Percentiles rank a stretch among this genome's conserved stretches.
Evolutionary conservation across 2,888 invertebrate genomes (phyloP).

Genomic region (Leucozona laternaria): DNA sequence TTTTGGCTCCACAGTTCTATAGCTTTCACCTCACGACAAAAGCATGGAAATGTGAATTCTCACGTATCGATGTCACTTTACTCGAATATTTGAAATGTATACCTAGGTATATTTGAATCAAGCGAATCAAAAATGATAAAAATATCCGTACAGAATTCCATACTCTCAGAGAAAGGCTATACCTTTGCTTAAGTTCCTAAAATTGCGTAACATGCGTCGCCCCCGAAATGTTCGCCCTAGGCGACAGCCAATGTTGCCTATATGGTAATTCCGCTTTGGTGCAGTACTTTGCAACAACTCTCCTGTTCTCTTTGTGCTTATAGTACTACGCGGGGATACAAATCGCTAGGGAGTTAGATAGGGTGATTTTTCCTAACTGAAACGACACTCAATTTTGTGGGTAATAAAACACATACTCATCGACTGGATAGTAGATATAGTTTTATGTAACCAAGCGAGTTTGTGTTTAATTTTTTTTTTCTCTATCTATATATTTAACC

Average conservation of each 20-base stretch:
- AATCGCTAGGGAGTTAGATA: slow-evolving; percentile 69
- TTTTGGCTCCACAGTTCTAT: too few relatives aligned
- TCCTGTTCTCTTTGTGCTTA: slow-evolving; percentile 56
- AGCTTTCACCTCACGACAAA: too few relatives aligned
- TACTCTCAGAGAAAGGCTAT: not conserved
- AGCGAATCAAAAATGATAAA: too few relatives aligned
- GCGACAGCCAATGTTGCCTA: not conserved
- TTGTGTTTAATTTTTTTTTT: slow-evolving; percentile 42
- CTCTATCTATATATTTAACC: slow-evolving; percentile 42
- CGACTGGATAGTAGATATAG: slow-evolving; percentile 59
- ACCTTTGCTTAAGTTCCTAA: not conserved
- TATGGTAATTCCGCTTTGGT: not conserved
- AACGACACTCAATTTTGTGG: slow-evolving; percentile 75
- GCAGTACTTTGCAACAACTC: slow-evolving; percentile 30
- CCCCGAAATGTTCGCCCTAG: not conserved
- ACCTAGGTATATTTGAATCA: too few relatives aligned
- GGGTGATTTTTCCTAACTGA: slow-evolving; percentile 74
- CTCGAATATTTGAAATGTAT: too few relatives aligned
- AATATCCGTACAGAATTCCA: too few relatives aligned
- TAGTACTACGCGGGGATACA: slow-evolving; percentile 50
- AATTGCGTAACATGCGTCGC: not conserved
- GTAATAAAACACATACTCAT: slow-evolving; percentile 75
- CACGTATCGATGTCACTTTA: too few relatives aligned
- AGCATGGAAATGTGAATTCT: too few relatives aligned
- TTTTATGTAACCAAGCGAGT: slow-evolving; percentile 70